These are phyloP conservation scores for Beaufortia kweichowensis DNA, from an alignment of 2,113 vertebrate species.

Conservation along the genomic window DNA sequence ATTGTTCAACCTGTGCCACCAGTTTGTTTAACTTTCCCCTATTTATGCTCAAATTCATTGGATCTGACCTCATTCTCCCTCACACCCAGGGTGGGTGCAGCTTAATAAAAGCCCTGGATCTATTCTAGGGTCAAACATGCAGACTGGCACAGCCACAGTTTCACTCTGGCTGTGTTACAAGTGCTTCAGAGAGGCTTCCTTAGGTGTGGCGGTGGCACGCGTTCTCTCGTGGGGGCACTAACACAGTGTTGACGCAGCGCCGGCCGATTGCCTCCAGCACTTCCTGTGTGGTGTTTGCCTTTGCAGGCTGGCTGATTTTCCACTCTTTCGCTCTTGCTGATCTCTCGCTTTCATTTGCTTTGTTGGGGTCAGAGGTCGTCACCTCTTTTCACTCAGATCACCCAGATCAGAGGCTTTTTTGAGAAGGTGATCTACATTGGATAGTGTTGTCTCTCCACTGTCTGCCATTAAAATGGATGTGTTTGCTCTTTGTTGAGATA, in stretches of 20 bases:
- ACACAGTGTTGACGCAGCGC: conserved; percentile 76
- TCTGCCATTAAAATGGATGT: conserved; percentile 63
- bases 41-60: conserved; percentile 51
- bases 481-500: conserved; percentile 49
- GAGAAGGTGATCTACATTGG: conserved; percentile 67
- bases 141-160: conserved; percentile 68
- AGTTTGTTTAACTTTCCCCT: conserved; percentile 67
- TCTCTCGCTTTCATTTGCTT: conserved; percentile 78
- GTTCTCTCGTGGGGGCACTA: conserved; percentile 76
- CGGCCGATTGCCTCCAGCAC: conserved; percentile 80
- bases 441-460: conserved; percentile 57
- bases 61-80: conserved; percentile 1
- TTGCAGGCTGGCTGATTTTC: conserved; percentile 79
- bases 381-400: conserved; percentile 65
- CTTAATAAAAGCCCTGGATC: conserved; percentile 35
- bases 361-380: conserved; percentile 68
- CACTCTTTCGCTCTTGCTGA: conserved; percentile 75
- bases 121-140: conserved; percentile 33
- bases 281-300: conserved; percentile 85
- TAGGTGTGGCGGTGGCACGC: conserved; percentile 73
- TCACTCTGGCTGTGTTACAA: conserved; percentile 66
- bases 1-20: conserved; percentile 69
- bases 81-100: conserved; percentile 27
- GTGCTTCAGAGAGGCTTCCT: conserved; percentile 66
- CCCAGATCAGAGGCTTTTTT: conserved; percentile 73